These are phyloP conservation scores for Phainopepla nitens DNA, from an alignment of 2,113 vertebrate species.

Conservation along the genomic window DNA sequence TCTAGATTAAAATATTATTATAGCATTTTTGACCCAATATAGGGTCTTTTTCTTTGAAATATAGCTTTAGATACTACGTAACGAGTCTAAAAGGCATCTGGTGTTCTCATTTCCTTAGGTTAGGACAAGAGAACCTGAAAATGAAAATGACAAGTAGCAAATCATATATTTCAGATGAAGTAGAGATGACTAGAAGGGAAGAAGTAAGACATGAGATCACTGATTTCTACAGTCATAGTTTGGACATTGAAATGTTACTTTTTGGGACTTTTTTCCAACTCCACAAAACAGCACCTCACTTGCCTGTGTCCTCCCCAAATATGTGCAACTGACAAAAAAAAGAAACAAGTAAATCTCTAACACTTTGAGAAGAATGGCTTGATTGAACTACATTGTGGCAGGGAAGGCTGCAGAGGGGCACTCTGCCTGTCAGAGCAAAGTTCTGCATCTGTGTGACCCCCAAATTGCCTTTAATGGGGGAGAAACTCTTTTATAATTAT, in stretches of 20 bases:
- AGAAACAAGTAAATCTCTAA: not conserved
- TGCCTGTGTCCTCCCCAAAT: not conserved
- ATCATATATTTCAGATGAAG: not conserved
- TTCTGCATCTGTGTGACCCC: not conserved
- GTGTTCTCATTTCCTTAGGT: not conserved
- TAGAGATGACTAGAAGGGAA: not conserved
- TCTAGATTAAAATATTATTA: not conserved
- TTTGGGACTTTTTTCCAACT: not conserved
- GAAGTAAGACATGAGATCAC: not conserved
- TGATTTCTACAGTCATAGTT: not conserved
- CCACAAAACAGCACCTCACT: not conserved
- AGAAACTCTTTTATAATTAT: accelerated
- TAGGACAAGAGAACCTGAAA: not conserved
- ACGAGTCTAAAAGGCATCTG: not conserved
- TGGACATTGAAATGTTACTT: not conserved
- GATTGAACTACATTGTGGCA: not conserved
- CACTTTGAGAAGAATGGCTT: not conserved
- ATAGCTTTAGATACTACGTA: not conserved
- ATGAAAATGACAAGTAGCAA: not conserved
- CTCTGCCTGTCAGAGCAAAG: not conserved
- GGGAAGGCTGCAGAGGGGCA: not conserved
- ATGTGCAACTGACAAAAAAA: not conserved
- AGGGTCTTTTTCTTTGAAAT: not conserved
- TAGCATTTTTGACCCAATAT: not conserved
- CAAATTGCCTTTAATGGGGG: accelerated